Evolutionary conservation across 1,140 invertebrate species (phyloP).

Genomic region (Drosophila triauraria): DNA sequence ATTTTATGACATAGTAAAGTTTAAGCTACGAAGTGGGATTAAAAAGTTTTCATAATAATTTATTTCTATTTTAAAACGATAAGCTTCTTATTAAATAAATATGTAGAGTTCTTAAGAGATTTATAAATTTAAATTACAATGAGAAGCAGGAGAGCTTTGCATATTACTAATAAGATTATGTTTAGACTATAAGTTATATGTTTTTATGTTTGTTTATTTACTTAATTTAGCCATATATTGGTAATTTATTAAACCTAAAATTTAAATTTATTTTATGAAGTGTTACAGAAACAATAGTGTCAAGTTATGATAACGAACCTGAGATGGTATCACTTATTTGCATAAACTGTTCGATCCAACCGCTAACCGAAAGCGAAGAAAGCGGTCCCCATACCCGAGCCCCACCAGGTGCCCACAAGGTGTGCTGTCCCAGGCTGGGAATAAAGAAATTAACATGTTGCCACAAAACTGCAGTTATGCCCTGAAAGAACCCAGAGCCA

Average conservation of each 20-base stretch:
- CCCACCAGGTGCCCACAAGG: constrained; percentile 11
- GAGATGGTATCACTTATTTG: constrained; percentile 25
- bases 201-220: neutral
- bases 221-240: neutral
- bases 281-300: constrained; percentile 3
- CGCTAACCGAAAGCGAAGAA: constrained; percentile 43
- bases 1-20: constrained; percentile 8
- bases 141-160: too few species aligned
- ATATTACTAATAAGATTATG: neutral
- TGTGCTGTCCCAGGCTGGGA: constrained; percentile 44
- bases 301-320: constrained; percentile 12
- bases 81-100: neutral
- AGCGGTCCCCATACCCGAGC: neutral
- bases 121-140: neutral
- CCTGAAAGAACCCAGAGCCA: constrained; percentile 46
- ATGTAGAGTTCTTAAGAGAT: neutral
- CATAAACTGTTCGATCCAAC: neutral
- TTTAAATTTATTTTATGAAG: constrained; percentile 1
- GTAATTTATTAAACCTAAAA: neutral
- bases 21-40: neutral
- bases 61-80: neutral
- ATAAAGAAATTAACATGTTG: constrained; percentile 81
- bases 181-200: neutral
- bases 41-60: neutral
- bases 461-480: constrained; percentile 78